Evolutionary conservation across 92 coral and sea anemone species (phyloP), one percentile per base, ranked within the genome.

Genomic region (Nematostella vectensis): DNA sequence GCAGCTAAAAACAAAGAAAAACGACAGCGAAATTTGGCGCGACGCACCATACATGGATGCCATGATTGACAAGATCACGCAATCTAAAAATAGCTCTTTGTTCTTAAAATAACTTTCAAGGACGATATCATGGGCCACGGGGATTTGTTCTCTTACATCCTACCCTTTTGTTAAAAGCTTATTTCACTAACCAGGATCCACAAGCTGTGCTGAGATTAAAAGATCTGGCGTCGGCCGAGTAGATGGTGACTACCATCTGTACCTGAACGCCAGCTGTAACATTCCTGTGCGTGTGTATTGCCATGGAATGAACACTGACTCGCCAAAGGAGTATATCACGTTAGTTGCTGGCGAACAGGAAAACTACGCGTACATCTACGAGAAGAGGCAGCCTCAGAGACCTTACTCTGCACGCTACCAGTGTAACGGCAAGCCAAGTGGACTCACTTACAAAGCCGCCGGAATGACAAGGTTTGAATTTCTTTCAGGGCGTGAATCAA

Each of bases 341-440:
- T 78, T 87, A 13, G 76, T 72, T 0, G 78, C 96, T 10, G 99
- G 99, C 1, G 72, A 50, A 2, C 77, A 82, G 52, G 75, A 93
- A 69, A 93, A 93, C 48, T 87, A 86, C 54, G 99, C 93, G n/a
- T 60, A 63, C 29, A 79, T 93, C 50, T 93, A 93, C 62, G 79
- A 75, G 20, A 73, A 64, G 43, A 69, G 96, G 13, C 76, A 78
- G 18, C 96, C 81, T 0, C 72, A 27, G 51, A 30, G 57, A 10
- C 98, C 99, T 21, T 72, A 67, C 55, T 71, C 82, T 9, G 80
- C 80, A 11, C 75, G 99, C 23, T 82, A 63, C 42, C 71, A 61
- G 6, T 93, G 99, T 52, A 53, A 77, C 20, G 99, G 99, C 11
- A 47, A 39, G 2, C 67, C 96, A 0, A 79, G 91, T 6, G 22